Evolutionary conservation across 2,113 vertebrate genomes (phyloP).

Genomic region (Corythoichthys haematopterus): DNA sequence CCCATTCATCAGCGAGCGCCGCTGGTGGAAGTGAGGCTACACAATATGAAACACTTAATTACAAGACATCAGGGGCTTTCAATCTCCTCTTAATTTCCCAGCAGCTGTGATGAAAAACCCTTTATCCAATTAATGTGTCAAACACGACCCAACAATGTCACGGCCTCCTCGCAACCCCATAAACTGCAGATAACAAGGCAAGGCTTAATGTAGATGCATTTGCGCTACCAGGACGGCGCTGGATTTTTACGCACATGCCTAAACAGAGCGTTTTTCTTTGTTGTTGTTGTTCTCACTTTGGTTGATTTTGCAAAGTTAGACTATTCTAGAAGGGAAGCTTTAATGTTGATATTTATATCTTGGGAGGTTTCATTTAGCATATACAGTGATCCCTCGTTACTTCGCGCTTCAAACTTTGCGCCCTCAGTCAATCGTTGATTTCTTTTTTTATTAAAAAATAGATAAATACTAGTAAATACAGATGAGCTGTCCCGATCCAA

Average conservation of each 20-base stretch:
- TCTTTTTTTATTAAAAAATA: too few relatives aligned
- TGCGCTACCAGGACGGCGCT: conserved; percentile 9
- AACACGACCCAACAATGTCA: conserved; percentile 64
- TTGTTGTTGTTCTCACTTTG: conserved; percentile 1
- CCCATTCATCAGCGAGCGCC: conserved; percentile 55
- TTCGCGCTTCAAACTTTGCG: too few relatives aligned
- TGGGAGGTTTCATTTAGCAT: neutral
- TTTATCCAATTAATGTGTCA: conserved; percentile 66
- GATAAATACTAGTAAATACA: too few relatives aligned
- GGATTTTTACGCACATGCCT: conserved; percentile 24
- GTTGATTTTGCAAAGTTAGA: conserved; percentile 16
- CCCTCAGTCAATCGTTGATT: too few relatives aligned
- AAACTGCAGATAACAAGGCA: conserved; percentile 41
- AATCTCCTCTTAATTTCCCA: conserved; percentile 72
- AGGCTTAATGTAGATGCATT: conserved; percentile 19
- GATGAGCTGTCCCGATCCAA: too few relatives aligned
- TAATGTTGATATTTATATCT: conserved; percentile 14
- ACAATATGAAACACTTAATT: conserved; percentile 69
- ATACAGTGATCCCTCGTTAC: too few relatives aligned
- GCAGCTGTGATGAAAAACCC: conserved; percentile 65
- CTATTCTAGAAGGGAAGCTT: neutral
- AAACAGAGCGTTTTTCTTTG: conserved; percentile 14
- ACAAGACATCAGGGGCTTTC: conserved; percentile 71
- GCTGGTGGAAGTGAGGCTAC: conserved; percentile 57
- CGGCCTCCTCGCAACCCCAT: conserved; percentile 53